Evolutionary conservation across 2,113 vertebrate genomes (phyloP), one percentile per base, ranked within the genome.

Genomic region (Rafetus swinhoei): DNA sequence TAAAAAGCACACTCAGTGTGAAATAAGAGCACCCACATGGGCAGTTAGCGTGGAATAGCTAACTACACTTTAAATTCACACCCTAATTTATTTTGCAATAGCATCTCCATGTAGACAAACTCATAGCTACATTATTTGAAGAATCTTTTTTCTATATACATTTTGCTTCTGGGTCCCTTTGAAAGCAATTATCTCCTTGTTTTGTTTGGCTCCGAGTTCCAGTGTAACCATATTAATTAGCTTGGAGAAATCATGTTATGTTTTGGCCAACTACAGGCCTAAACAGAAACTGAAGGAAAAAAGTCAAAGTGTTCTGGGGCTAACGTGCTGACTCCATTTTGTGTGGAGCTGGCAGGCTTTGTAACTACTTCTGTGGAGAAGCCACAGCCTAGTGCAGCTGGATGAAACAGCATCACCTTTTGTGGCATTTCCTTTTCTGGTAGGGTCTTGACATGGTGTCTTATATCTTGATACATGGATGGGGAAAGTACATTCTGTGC

Each of bases 261-360:
- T 84, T 89, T 35, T 79, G 91, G 83, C 53, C 88, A 82, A 84
- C 27, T 9, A 24, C 65, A 92, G 85, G 39, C 52, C 39, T 45
- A 57, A 65, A 19, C 45, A 76, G 72, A 22, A 21, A 57, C 3
- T 27, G 81, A 45, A 16, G 62, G 29, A 14, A 69, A 57, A 85
- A 57, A 2, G n/a, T 22, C 4, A 10, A 53, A 8, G 3, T 56
- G 89, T 60, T 72, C 88, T 15, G 19, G 0, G 0, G 10, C 62
- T 81, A 45, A 85, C 89, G 35, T 8, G 3, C 19, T 53, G 27
- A 35, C 24, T 11, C 9, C 27, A 0, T 24, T 76, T 27, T 10
- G 39, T 50, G 13, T 13, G 55, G 62, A 80, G 24, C 35, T 54
- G 62, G 54, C 27, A 25, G 83, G n/a, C 77, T 39, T 45, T 18